Evolutionary conservation across 2,797 vertebrate genomes (phyloP).

Genomic region (Esox lucius): DNA sequence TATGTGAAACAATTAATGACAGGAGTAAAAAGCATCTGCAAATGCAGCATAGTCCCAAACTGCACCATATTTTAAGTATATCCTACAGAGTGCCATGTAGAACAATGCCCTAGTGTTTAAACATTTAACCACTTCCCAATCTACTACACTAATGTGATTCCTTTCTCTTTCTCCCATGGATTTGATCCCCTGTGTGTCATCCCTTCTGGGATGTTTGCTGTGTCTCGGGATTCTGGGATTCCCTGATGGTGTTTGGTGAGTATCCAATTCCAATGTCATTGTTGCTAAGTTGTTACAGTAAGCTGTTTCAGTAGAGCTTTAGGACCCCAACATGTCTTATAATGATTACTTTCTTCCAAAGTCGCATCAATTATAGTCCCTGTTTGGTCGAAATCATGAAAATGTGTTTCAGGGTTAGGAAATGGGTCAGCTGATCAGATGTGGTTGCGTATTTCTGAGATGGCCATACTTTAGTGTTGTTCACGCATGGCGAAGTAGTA

Average conservation of each 20-base stretch:
- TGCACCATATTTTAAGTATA: background rate
- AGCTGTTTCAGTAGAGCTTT: background rate
- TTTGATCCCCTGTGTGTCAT: background rate
- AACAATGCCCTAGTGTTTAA: background rate
- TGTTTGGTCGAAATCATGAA: background rate
- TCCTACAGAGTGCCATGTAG: background rate
- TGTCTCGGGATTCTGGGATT: slow-evolving; percentile 9
- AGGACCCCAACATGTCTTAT: background rate
- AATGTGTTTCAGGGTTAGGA: background rate
- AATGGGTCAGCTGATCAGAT: background rate
- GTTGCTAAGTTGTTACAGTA: background rate
- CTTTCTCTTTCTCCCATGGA: slow-evolving; percentile 13
- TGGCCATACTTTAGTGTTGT: background rate
- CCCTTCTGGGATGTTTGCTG: slow-evolving; percentile 9
- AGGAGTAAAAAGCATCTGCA: background rate
- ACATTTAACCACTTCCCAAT: background rate
- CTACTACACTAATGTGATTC: background rate
- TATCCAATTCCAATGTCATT: slow-evolving; percentile 26
- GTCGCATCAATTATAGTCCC: background rate
- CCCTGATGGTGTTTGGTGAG: slow-evolving; percentile 53
- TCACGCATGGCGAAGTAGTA: background rate
- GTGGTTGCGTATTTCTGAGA: background rate
- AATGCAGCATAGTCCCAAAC: background rate
- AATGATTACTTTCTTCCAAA: background rate
- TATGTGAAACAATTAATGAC: background rate